Evolutionary conservation across 2,888 invertebrate species (phyloP).

Genomic region (Tridacna crocea): DNA sequence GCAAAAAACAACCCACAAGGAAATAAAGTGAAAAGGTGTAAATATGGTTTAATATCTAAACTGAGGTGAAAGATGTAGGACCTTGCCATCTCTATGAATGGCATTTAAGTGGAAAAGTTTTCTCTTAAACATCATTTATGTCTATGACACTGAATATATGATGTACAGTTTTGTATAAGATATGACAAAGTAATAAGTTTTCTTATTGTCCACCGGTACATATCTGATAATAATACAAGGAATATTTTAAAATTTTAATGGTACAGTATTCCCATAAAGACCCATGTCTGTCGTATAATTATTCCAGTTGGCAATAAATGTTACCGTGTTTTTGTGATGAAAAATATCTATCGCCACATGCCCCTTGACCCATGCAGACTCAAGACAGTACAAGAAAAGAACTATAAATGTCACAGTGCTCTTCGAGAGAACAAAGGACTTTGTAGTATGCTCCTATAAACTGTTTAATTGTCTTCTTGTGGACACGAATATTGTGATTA

Average conservation of each 20-base stretch:
- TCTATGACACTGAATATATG: conserved; percentile 11
- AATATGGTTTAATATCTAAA: conserved; percentile 7
- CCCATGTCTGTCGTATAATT: conserved; percentile 15
- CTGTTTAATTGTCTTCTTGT: conserved; percentile 13
- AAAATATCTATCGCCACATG: conserved; percentile 11
- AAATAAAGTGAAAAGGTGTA: not conserved
- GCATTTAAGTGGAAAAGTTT: conserved; percentile 12
- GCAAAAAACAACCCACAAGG: not conserved
- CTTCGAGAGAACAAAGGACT: conserved; percentile 1
- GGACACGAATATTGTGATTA: too few relatives aligned
- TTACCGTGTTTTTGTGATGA: conserved; percentile 7
- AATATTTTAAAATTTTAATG: conserved; percentile 11
- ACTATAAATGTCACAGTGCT: not conserved
- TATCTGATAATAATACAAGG: not conserved
- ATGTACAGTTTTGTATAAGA: not conserved
- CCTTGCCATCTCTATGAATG: conserved; percentile 8
- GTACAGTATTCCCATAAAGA: conserved; percentile 2
- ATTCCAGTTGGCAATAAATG: conserved; percentile 17
- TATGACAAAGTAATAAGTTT: conserved; percentile 12
- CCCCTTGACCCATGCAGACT: conserved; percentile 3
- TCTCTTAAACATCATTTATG: conserved; percentile 16
- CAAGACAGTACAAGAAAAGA: not conserved
- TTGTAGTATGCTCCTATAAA: not conserved
- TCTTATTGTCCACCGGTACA: conserved; percentile 7
- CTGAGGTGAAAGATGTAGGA: conserved; percentile 15